These are phyloP conservation scores for Eulemur coronatus DNA, from an alignment of 2,797 vertebrate genomes.

Conservation along the genomic window DNA sequence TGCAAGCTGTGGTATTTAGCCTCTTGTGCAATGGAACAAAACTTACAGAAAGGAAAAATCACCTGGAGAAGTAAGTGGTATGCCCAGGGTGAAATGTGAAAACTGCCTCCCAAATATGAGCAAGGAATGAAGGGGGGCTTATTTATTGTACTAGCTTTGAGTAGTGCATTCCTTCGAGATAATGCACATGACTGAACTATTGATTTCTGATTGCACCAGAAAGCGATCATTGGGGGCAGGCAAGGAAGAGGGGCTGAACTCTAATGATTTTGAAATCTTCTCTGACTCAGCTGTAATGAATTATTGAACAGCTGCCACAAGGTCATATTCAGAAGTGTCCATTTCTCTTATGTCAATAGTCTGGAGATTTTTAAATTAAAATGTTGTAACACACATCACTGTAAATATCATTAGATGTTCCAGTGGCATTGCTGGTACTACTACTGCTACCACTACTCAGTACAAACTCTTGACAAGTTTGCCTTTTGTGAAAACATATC, in stretches of 20 bases:
- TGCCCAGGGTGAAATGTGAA: not conserved
- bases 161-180: not conserved
- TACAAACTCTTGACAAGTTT: not conserved
- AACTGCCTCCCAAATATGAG: not conserved
- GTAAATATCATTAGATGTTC: not conserved
- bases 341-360: not conserved
- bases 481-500: constrained; percentile 18
- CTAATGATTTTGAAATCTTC: not conserved
- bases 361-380: constrained; percentile 11
- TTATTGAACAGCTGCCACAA: not conserved
- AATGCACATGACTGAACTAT: not conserved
- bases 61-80: not conserved
- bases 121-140: not conserved
- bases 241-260: not conserved
- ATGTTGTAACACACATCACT: not conserved
- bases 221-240: not conserved
- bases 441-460: not conserved
- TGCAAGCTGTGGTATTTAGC: not conserved
- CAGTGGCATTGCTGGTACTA: not conserved
- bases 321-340: not conserved
- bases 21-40: not conserved
- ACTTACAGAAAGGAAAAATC: not conserved
- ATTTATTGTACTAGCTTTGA: not conserved
- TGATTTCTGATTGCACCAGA: not conserved
- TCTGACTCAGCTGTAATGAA: not conserved